Percentiles rank a stretch among this genome's conserved stretches.
phyloP scores from a whole-genome alignment of 2,113 vertebrate genomes.

The Rhodinocichla rosea region DNA sequence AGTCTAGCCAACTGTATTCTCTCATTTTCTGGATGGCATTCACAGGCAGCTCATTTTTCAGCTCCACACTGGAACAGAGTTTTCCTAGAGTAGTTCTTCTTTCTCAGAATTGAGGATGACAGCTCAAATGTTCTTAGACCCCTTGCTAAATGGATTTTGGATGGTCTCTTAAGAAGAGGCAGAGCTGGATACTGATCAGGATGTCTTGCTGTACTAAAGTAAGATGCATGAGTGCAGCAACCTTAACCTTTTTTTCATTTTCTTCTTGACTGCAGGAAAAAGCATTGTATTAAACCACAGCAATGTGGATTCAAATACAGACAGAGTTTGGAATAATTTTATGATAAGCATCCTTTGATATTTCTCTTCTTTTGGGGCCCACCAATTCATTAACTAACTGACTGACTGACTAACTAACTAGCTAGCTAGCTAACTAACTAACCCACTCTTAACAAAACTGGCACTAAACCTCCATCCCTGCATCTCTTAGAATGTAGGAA shows the following conservation, averaged over 20 bases:
- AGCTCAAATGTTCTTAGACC: neutral
- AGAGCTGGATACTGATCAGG: neutral
- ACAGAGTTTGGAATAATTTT: neutral
- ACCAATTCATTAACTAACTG: neutral
- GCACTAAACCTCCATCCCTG: neutral
- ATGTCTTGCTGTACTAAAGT: neutral
- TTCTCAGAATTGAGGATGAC: neutral
- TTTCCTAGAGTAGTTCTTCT: neutral
- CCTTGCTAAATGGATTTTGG: neutral
- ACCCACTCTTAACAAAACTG: neutral
- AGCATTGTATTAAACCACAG: neutral
- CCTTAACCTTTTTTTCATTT: neutral
- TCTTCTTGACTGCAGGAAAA: neutral
- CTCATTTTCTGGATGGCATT: neutral
- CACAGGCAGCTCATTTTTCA: neutral
- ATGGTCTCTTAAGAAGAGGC: neutral
- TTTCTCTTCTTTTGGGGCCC: neutral
- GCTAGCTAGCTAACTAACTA: no score
- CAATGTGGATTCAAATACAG: neutral
- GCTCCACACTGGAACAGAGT: neutral
- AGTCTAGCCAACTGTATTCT: neutral
- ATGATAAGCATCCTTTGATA: neutral
- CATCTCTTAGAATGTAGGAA: neutral
- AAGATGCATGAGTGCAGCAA: neutral
- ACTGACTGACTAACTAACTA: neutral